Conservation (phyloP, 23 tunicate species). For the Styela clava region DNA sequence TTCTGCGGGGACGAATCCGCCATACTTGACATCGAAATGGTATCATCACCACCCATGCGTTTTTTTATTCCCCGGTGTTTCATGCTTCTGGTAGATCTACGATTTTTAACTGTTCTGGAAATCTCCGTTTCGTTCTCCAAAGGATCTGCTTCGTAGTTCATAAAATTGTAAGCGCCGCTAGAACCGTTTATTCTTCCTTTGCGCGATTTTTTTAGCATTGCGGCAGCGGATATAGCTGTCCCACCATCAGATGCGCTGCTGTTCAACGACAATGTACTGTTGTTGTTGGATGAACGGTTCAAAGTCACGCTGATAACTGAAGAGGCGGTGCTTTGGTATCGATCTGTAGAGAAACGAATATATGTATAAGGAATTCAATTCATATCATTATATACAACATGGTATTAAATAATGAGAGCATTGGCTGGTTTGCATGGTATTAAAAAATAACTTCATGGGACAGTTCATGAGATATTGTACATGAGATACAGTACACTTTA, state of each 20-base stretch:
- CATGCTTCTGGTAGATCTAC: conserved; percentile 15
- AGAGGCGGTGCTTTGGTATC: conserved; percentile 18
- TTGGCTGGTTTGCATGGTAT: too few species aligned
- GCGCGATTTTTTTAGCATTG: conserved; percentile 29
- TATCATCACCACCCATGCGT: conserved; percentile 14
- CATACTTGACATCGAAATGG: conserved; percentile 16
- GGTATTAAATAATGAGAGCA: too few species aligned
- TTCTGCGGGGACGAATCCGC: conserved; percentile 16
- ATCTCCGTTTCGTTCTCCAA: conserved; percentile 12
- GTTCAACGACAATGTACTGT: conserved; percentile 6
- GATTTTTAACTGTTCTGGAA: conserved; percentile 11
- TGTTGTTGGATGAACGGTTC: conserved; percentile 15
- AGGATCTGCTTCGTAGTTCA: conserved; percentile 51
- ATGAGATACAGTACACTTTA: too few species aligned
- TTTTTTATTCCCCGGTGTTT: conserved; percentile 6
- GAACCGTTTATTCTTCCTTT: conserved; percentile 47
- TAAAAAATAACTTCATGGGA: too few species aligned
- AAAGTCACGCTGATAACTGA: conserved; percentile 28
- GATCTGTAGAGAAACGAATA: neutral
- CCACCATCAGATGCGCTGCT: conserved; percentile 13
- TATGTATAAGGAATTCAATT: too few species aligned
- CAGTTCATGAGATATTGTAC: too few species aligned
- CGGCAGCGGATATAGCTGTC: conserved; percentile 15
- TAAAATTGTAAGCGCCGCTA: conserved; percentile 83
- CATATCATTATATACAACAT: too few species aligned